phyloP scores from a whole-genome alignment of 2,113 vertebrate genomes.

The Leptobrachium ailaonicum region DNA sequence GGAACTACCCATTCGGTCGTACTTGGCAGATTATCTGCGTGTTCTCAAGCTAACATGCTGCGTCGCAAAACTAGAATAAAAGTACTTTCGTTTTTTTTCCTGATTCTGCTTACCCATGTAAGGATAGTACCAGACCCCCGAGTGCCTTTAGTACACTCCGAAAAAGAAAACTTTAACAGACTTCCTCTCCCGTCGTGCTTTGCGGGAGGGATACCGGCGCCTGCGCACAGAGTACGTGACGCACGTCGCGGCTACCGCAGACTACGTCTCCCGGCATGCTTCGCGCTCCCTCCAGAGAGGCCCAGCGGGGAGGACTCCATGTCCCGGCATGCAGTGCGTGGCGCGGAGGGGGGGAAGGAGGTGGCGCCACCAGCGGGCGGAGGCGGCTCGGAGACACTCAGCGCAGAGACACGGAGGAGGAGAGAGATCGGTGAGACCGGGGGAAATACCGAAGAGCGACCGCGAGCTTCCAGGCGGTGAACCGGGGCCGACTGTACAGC shows the following conservation, averaged over 20 bases:
- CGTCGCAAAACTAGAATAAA: not conserved
- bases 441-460: conserved; percentile 24
- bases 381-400: conserved; percentile 46
- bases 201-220: too few species aligned
- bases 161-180: not conserved
- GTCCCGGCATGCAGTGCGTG: conserved; percentile 33
- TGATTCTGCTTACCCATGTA: not conserved
- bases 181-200: conserved; percentile 11
- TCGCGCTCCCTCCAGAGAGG: conserved; percentile 18
- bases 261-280: conserved; percentile 40
- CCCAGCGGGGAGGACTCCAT: conserved; percentile 43
- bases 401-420: conserved; percentile 42
- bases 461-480: not conserved
- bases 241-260: not conserved
- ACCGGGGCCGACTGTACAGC: not conserved
- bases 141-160: not conserved
- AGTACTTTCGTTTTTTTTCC: not conserved
- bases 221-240: not conserved
- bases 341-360: conserved; percentile 3
- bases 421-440: conserved; percentile 39
- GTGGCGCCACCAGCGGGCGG: conserved; percentile 43
- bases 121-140: not conserved
- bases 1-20: conserved; percentile 8
- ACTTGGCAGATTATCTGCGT: not conserved
- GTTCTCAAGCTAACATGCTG: not conserved